Base-by-base conservation (phyloP, 1,140 invertebrate genomes). In the Diplogasteroides magnus region DNA sequence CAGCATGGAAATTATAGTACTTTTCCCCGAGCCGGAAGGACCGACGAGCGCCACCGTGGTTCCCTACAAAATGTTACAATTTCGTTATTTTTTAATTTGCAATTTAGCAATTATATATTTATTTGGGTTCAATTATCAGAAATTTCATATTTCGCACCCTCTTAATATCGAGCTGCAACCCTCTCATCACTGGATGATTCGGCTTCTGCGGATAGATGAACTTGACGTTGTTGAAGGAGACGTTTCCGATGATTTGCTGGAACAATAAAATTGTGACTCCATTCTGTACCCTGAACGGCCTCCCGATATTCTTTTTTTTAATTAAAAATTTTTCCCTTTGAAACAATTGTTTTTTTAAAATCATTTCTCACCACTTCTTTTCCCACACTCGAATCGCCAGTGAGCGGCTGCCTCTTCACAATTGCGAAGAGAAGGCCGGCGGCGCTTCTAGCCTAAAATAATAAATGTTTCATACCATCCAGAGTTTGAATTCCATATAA, bases 41-140 rank as follows among this genome's bases (percentile, higher is more conserved):
- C 91, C 91, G 0, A 93, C 92, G 2, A 95, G 84, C 0, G 93
- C 93, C 1, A 95, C 89, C 61, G 91, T 92, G 83, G 93, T 88
- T 1, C 93, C 92, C 13, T 88, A n/a, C n/a, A n/a, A n/a, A n/a
- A n/a, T 11, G 6, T 19, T 19, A 6, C 6, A 48, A 48, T 19
- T 48, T 6, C 6, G 6, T 6, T 11, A 48, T 48, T 6, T 11
- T 19, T 48, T 48, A 48, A n/a, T n/a, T n/a, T n/a, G n/a, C n/a
- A n/a, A n/a, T n/a, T n/a, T n/a, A n/a, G n/a, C n/a, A n/a, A n/a
- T n/a, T n/a, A n/a, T n/a, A n/a, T n/a, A n/a, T n/a, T n/a, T n/a
- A n/a, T n/a, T n/a, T n/a, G n/a, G n/a, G n/a, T n/a, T n/a, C n/a
- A n/a, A n/a, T n/a, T n/a, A n/a, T n/a, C n/a, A n/a, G n/a, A n/a